Evolutionary conservation across 2,113 vertebrate genomes (phyloP), one percentile per base, ranked within the genome.

Genomic region (Gnathonemus echidnorhynchus): DNA sequence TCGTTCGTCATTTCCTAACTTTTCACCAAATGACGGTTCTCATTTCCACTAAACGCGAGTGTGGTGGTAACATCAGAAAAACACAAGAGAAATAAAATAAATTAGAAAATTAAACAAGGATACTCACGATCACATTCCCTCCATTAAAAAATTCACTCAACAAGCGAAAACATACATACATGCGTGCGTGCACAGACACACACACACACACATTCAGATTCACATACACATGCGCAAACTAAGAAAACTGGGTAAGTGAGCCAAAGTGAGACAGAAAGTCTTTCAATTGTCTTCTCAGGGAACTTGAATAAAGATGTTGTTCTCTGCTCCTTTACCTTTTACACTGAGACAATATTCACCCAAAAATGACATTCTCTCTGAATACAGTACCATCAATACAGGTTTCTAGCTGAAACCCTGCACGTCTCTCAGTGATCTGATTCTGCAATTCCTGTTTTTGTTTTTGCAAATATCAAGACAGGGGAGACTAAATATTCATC

Each of bases 1-100:
- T 92, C 93, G 52, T 49, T 62, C 88, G 91, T 93, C 21, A 87
- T 91, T 93, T 91, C 91, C 94, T 94, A 27, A 86, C 92, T 94
- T 88, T 11, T 66, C 35, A 88, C 56, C 56, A 88, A 66, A 88
- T 27, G 17, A 46, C 19, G 58, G 39, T 66, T 88, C 11, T 62
- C 35, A 66, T 66, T 66, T 58, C 19, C 56, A 5, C 35, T 42
- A 56, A 87, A 87, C 50, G 5, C 19, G 46, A 87, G 27, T 19
- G 46, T 56, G 50, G 86, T 31, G 24, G 31, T 87, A 56, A 56
- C 86, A 53, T 17, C 11, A 53, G 15, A 53, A 53, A 24, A 17
- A 13, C 70, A 77, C 70, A 31, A n/a, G 74, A 13, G 10, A 85
- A 85, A 45, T 48, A 53, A 87, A 35, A 56, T 27, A 49, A 87